phyloP scores from a whole-genome alignment of 2,797 vertebrate genomes.

The Dipus sagitta region DNA sequence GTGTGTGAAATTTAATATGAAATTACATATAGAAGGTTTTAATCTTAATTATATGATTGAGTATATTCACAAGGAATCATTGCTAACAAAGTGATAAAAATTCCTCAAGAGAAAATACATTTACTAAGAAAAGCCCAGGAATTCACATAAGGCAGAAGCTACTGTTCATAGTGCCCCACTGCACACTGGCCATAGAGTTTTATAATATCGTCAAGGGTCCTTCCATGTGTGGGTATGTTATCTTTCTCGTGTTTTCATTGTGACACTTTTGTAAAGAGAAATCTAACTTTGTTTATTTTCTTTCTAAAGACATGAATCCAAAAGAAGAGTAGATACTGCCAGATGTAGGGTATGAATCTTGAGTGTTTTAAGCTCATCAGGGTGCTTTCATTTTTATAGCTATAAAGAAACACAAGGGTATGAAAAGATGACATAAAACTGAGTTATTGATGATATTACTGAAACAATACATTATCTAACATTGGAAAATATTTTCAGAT shows the following conservation, averaged over 20 bases:
- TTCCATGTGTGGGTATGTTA: background rate
- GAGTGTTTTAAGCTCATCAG: background rate
- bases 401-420: background rate
- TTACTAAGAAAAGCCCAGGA: constrained; percentile 4
- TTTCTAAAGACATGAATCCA: background rate
- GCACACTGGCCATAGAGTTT: background rate
- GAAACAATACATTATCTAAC: background rate
- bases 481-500: background rate
- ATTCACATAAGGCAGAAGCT: background rate
- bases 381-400: background rate
- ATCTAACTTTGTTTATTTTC: background rate
- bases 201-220: background rate
- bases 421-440: background rate
- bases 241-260: background rate
- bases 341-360: background rate
- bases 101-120: background rate
- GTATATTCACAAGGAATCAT: constrained; percentile 10
- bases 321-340: background rate
- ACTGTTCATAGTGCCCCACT: background rate
- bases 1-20: background rate
- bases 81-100: background rate
- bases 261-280: background rate
- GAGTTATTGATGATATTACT: background rate
- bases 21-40: background rate
- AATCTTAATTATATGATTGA: constrained; percentile 12